Evolutionary conservation across 2,888 invertebrate genomes (phyloP), one percentile per base, ranked within the genome.

Genomic region (Drosophila fungiperda): DNA sequence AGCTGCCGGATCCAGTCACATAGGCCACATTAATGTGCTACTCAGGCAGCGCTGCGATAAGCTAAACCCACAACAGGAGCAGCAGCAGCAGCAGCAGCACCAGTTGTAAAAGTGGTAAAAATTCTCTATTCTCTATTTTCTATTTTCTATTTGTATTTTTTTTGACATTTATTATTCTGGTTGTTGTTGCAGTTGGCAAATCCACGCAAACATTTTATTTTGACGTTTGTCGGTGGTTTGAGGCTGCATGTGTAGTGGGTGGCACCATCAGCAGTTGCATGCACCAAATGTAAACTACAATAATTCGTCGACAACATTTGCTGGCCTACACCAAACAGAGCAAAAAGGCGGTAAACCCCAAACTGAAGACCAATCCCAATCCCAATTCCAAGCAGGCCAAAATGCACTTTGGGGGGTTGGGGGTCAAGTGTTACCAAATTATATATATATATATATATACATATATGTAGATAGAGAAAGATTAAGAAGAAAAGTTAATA

Each of bases 131-230:
- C 73, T 78, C 52, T 65, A 76, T 74, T 70, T 70, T 73, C 29
- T 45, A 55, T 55, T 40, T 48, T 74, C 50, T 36, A 62, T 61
- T 59, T 68, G 36, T 15, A 57, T 53, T 36, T 64, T 61, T 59
- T 68, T 40, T n/a, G 58, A 68, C 69, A 68, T 74, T 70, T 77
- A 50, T 68, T 77, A 48, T 61, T 68, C 50, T 72, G 80, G 59
- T 0, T 67, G 53, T 23, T 60, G 61, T 45, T 72, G 49, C 63
- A 73, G 70, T 52, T 72, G 72, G 78, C 82, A 86, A 86, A 86
- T 85, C 87, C 84, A 85, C 87, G 84, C 84, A 85, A 81, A 85
- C 86, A 85, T 85, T 85, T 82, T 85, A 84, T 85, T 85, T 85
- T 85, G 87, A 84, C 84, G 65, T 79, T 86, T 86, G 79, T 81